These are phyloP conservation scores for Asbolus verrucosus DNA, from an alignment of 1,140 invertebrate species.

Conservation along the genomic window DNA sequence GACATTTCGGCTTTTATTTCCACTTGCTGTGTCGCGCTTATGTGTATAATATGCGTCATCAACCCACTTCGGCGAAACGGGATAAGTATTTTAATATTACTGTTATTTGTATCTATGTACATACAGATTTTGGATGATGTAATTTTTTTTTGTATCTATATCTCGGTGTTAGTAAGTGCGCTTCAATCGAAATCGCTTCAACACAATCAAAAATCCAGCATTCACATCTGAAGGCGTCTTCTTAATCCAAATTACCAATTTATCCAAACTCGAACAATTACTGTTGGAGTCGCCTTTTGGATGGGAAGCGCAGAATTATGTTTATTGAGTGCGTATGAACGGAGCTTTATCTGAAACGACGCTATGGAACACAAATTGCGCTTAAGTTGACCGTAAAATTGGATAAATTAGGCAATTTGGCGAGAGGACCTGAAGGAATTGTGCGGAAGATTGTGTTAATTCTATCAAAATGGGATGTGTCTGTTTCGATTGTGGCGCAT, in stretches of 20 bases:
- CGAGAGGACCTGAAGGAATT: background rate
- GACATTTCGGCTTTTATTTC: slow-evolving; percentile 34
- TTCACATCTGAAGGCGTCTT: too few relatives aligned
- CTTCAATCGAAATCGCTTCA: background rate
- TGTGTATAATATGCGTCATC: slow-evolving; percentile 30
- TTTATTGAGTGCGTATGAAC: background rate
- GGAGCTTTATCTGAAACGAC: background rate
- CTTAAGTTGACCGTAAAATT: slow-evolving; percentile 1
- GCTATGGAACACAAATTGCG: too few relatives aligned
- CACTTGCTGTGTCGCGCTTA: slow-evolving; percentile 32
- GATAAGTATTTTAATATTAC: slow-evolving; percentile 38
- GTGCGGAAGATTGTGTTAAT: slow-evolving; percentile 1
- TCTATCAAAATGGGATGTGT: background rate
- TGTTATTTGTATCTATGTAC: slow-evolving; percentile 34
- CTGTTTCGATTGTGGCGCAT: background rate
- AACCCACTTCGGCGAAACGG: slow-evolving; percentile 35
- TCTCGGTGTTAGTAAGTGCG: slow-evolving; percentile 11
- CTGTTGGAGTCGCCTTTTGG: too few relatives aligned
- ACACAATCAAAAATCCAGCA: too few relatives aligned
- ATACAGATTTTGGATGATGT: slow-evolving; percentile 15
- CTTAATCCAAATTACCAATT: too few relatives aligned
- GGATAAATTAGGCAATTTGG: slow-evolving; percentile 8
- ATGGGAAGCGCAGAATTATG: background rate
- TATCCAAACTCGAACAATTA: too few relatives aligned
- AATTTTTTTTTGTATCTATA: slow-evolving; percentile 12